phyloP scores from a whole-genome alignment of 2,113 vertebrate species.

The Hippocampus mohnikei region DNA sequence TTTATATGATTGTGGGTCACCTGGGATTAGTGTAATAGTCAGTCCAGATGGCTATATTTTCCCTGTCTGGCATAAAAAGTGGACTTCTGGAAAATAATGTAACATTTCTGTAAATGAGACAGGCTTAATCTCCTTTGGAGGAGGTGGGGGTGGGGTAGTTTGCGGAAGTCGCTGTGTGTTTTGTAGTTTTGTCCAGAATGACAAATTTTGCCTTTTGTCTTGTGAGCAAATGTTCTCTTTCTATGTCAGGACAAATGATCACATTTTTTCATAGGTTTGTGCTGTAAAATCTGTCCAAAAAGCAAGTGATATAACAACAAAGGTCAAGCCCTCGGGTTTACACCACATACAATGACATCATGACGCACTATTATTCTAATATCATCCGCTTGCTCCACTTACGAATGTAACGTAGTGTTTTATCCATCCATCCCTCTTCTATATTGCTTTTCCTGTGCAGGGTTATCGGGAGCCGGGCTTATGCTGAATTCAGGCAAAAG shows the following conservation, averaged over 20 bases:
- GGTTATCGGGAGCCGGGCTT: no score
- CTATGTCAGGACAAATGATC: neutral
- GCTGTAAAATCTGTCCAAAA: neutral
- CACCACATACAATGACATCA: neutral
- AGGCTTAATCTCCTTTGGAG: slow-evolving; percentile 44
- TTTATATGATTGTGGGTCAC: slow-evolving; percentile 28
- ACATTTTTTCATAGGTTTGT: neutral
- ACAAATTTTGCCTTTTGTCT: slow-evolving; percentile 10
- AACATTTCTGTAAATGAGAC: slow-evolving; percentile 57
- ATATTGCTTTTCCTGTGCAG: no score
- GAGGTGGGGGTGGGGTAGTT: neutral
- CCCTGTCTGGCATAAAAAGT: slow-evolving; percentile 43
- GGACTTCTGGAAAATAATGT: slow-evolving; percentile 46
- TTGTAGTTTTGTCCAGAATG: slow-evolving; percentile 2
- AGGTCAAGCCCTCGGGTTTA: neutral
- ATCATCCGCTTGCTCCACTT: neutral
- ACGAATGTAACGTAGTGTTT: neutral
- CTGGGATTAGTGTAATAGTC: slow-evolving; percentile 51
- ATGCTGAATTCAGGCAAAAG: no score
- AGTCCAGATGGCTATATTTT: slow-evolving; percentile 61
- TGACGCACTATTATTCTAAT: neutral
- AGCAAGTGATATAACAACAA: neutral
- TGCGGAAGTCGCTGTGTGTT: neutral
- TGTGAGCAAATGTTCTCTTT: neutral
- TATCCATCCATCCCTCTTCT: neutral